Evolutionary conservation across 2,888 invertebrate genomes (phyloP).

Genomic region (Lasioglossum leucozonium): DNA sequence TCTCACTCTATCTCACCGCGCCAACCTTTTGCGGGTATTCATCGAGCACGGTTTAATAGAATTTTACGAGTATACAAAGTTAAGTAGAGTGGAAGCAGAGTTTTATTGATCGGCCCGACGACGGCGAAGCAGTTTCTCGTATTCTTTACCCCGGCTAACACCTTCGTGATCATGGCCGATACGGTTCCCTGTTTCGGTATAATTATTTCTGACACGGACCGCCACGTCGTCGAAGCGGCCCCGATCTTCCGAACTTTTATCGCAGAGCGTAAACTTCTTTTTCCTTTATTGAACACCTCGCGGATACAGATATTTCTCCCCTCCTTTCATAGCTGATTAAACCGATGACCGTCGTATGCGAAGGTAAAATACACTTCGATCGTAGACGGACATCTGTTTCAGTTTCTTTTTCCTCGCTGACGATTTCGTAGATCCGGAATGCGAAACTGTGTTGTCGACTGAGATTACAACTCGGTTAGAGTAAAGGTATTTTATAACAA

Average conservation of each 20-base stretch:
- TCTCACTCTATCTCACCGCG: neutral
- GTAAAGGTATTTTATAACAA: no score
- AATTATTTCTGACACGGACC: constrained; percentile 29
- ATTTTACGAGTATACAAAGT: constrained; percentile 60
- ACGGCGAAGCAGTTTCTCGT: constrained; percentile 16
- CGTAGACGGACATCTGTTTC: neutral
- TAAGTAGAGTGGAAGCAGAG: constrained; percentile 53
- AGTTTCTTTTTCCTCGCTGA: neutral
- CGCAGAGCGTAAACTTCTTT: neutral
- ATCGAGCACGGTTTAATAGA: constrained; percentile 56
- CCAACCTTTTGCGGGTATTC: constrained; percentile 19
- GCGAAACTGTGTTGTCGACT: no score
- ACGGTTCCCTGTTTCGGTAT: neutral
- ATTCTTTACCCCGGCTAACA: constrained; percentile 13
- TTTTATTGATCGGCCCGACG: constrained; percentile 50
- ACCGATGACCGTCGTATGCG: neutral
- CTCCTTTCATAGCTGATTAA: constrained; percentile 13
- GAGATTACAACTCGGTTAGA: no score
- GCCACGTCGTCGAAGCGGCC: no score
- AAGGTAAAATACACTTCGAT: neutral
- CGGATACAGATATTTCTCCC: neutral
- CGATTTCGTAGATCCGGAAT: neutral
- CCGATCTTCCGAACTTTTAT: constrained; percentile 5
- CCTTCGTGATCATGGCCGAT: constrained; percentile 22
- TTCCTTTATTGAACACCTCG: neutral